These are phyloP conservation scores for Apis cerana DNA, from an alignment of 1,140 invertebrate species.

Conservation along the genomic window DNA sequence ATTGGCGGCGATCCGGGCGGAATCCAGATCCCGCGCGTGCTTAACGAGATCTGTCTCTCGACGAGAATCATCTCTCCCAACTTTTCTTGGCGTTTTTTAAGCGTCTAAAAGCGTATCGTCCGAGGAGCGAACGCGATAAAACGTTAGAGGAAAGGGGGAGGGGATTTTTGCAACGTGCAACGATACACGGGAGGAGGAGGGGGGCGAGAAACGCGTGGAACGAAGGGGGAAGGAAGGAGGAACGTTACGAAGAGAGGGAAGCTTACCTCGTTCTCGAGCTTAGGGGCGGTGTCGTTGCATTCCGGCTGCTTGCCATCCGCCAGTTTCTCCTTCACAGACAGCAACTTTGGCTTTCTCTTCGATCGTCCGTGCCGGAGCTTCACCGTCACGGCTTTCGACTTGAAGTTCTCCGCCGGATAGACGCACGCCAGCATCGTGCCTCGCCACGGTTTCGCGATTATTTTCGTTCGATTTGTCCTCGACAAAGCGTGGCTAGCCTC, in stretches of 20 bases:
- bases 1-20: neutral
- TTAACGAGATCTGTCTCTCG: neutral
- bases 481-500: neutral
- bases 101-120: neutral
- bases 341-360: slow-evolving; percentile 71
- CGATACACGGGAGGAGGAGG: too few relatives aligned
- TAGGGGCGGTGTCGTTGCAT: slow-evolving; percentile 43
- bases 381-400: slow-evolving; percentile 75
- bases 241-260: neutral
- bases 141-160: too few relatives aligned
- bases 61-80: neutral
- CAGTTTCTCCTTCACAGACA: slow-evolving; percentile 73
- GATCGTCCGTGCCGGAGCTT: slow-evolving; percentile 75
- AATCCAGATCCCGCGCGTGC: neutral
- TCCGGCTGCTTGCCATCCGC: slow-evolving; percentile 33
- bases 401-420: slow-evolving; percentile 79
- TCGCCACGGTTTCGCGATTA: slow-evolving; percentile 32
- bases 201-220: too few relatives aligned
- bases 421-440: slow-evolving; percentile 77
- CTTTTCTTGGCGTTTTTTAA: too few relatives aligned
- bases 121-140: neutral
- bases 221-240: too few relatives aligned
- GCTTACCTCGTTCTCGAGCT: slow-evolving; percentile 57
- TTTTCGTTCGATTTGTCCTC: slow-evolving; percentile 4
- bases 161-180: too few relatives aligned